Evolutionary conservation across 2,888 invertebrate genomes (phyloP), one percentile per base, ranked within the genome.

Genomic region (Rhingia campestris): DNA sequence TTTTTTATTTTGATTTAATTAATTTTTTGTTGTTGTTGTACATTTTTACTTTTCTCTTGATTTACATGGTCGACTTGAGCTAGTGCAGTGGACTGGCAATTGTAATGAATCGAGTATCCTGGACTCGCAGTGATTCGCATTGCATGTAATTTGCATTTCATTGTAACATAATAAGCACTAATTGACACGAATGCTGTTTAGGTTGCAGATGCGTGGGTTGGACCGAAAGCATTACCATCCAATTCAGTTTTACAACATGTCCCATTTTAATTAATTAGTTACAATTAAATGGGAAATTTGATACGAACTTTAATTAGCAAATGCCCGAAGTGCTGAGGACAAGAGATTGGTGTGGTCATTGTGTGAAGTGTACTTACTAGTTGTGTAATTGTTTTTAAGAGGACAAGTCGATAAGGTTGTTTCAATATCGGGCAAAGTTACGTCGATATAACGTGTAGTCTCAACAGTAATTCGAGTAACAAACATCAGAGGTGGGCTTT

Each of bases 121-220:
- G 59, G n/a, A 56, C 58, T 39, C 49, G 35, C 49, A 58, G 43
- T 76, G 59, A 70, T 70, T 81, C 37, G 64, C 37, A 41, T 53
- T 72, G 64, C 22, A 22, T 22, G 22, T 70, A 70, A 81, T 81
- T 75, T 81, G 64, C 53, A 70, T 76, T 81, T 70, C 59, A 81
- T 72, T 76, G 70, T 49, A 64, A 76, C 59, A 66, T 76, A 76
- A 81, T 81, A 81, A 59, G 41, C 39, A 64, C 75, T 70, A 70
- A 76, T 81, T 72, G 76, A 58, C 63, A 41, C 41, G 49, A 22
- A 56, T 32, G 14, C 43, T 39, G 61, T 63, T 74, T 67, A 30
- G 39, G 37, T 35, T 35, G 43, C 39, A 22, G 56, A 37, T 30
- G 33, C 9, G 32, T 58, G 6, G 35, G 45, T 35, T 49, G 32